These are phyloP conservation scores for Sialis lutaria DNA, from an alignment of 2,888 invertebrate species.

Conservation along the genomic window DNA sequence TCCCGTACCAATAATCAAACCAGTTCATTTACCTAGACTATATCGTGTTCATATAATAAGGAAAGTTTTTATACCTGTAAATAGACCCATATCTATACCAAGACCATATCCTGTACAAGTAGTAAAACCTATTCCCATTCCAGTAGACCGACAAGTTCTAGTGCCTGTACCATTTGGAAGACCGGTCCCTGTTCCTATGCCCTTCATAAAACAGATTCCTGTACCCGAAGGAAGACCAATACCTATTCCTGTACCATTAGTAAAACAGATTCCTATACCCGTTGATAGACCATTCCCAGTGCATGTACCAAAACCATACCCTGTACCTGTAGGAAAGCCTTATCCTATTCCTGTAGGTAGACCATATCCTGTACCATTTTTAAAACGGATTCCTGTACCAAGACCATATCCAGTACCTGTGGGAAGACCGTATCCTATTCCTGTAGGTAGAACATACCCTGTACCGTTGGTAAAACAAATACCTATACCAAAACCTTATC, in stretches of 20 bases:
- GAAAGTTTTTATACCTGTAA: slow-evolving; percentile 26
- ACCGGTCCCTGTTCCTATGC: slow-evolving; percentile 28
- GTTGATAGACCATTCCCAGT: slow-evolving; percentile 28
- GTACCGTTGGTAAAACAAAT: slow-evolving; percentile 37
- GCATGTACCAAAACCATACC: slow-evolving; percentile 27
- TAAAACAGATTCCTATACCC: slow-evolving; percentile 22
- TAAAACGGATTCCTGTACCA: slow-evolving; percentile 6
- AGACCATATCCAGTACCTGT: slow-evolving; percentile 16
- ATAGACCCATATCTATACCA: slow-evolving; percentile 33
- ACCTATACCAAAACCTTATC: slow-evolving; percentile 37
- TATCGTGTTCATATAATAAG: neutral
- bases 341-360: slow-evolving; percentile 26
- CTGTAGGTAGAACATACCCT: slow-evolving; percentile 26
- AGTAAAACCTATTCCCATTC: slow-evolving; percentile 2
- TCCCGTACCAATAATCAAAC: slow-evolving; percentile 13
- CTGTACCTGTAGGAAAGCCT: slow-evolving; percentile 8
- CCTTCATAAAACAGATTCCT: slow-evolving; percentile 32
- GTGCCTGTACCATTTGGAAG: slow-evolving; percentile 18
- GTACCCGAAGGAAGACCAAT: too few relatives aligned
- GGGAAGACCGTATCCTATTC: slow-evolving; percentile 17
- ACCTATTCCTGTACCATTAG: neutral
- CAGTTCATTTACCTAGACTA: too few relatives aligned
- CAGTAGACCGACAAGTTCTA: neutral
- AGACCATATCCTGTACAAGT: slow-evolving; percentile 18
- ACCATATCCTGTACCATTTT: slow-evolving; percentile 19